Base-by-base conservation (phyloP, 2,113 vertebrate genomes). In the Charina bottae region DNA sequence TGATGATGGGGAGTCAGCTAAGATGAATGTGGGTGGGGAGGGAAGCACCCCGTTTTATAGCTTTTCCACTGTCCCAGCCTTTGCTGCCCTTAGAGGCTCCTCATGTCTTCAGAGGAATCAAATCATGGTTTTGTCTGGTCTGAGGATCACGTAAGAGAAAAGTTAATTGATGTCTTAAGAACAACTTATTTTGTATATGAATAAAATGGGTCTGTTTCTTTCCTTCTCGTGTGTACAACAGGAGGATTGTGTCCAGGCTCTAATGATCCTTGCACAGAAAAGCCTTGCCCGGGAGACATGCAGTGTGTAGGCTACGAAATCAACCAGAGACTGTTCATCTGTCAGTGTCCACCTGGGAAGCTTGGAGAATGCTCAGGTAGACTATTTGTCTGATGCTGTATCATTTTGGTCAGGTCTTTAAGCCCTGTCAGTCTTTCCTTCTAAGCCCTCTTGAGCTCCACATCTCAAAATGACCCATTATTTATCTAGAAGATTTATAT, bases 321-420 rank as follows among this genome's bases (percentile, higher is more conserved):
- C 92, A 98, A 93, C 94, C 98, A 97, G 90, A 98, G 98, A 88
- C 98, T 97, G 0, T 99, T 98, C 85, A 98, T 98, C 87, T 99
- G 99, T 96, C 99, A 99, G 96, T 99, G 99, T 96, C 99, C 99
- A 1, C 98, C 98, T 0, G 99, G 99, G 83, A 99, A 99, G 95
- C 98, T 99, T 4, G 99, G 98, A 62, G 98, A 99, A 90, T 99
- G 99, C 96, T 99, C 99, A 98, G 99, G 99, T 99, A 93, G 90
- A 0, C 83, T 58, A 11, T 56, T 83, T 83, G 85, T 42, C 55
- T 0, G 1, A 23, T 12, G 13, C 26, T 15, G 1, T 60, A 83
- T 37, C 56, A 26, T 26, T 55, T 72, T 54, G 28, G 46, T 46
- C 10, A 53, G 4, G 4, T 53, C 37, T 62, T 28, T 28, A 46